Evolutionary conservation across 1,140 invertebrate species (phyloP).

Genomic region (Diabrotica virgifera): DNA sequence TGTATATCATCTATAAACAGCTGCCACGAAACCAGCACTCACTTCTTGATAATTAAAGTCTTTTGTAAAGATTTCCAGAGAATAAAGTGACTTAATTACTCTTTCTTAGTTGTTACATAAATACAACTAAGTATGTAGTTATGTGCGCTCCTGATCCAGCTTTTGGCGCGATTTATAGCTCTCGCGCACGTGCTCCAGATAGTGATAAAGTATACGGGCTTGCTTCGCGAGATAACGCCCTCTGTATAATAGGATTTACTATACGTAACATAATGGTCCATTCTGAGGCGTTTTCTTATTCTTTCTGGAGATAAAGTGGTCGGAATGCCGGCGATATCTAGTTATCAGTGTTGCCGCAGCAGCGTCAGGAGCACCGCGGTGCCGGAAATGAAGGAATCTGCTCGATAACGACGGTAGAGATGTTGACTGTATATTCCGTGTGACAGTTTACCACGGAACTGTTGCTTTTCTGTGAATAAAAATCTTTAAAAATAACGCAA

Average conservation of each 20-base stretch:
- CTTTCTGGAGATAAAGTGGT: conserved; percentile 50
- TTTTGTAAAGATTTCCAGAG: background rate
- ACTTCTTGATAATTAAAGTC: background rate
- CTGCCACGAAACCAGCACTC: background rate
- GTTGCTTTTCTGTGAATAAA: too few relatives aligned
- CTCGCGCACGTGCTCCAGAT: conserved; percentile 45
- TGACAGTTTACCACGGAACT: too few relatives aligned
- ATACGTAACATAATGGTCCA: conserved; percentile 51
- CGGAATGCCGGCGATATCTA: conserved; percentile 50
- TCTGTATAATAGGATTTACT: conserved; percentile 51
- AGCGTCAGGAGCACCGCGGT: conserved; percentile 29
- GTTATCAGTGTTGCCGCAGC: conserved; percentile 50
- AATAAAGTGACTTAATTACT: background rate
- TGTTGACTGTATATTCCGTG: background rate
- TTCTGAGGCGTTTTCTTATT: conserved; percentile 52
- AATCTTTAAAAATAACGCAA: too few relatives aligned
- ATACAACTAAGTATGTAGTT: background rate
- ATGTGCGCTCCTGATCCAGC: conserved; percentile 19
- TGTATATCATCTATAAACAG: background rate
- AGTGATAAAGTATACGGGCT: conserved; percentile 45
- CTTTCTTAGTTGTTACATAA: background rate
- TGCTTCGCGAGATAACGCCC: conserved; percentile 47
- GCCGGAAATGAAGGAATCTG: conserved; percentile 49
- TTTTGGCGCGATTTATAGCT: conserved; percentile 42
- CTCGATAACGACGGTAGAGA: conserved; percentile 41